Evolutionary conservation across 1,140 invertebrate species (phyloP).

Genomic region (Chironomus striatipennis): DNA sequence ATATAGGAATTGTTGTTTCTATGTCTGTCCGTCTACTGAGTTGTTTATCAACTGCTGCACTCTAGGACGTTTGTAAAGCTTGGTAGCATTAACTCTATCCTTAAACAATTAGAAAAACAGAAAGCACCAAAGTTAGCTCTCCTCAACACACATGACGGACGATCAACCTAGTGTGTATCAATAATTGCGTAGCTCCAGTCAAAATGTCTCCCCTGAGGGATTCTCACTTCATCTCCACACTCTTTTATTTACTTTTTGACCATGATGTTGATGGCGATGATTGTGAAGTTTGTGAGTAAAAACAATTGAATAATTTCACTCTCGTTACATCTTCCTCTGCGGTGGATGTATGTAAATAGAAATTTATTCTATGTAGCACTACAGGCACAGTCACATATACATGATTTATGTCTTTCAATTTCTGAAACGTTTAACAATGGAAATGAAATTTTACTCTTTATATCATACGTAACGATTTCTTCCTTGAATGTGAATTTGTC

Average conservation of each 20-base stretch:
- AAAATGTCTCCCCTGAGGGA: neutral
- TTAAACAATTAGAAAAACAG: too few species aligned
- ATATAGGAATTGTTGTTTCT: too few species aligned
- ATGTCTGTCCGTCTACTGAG: too few species aligned
- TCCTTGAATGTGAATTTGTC: neutral
- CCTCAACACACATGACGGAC: too few species aligned
- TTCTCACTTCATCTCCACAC: neutral
- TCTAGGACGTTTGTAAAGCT: too few species aligned
- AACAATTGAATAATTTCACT: conserved; percentile 14
- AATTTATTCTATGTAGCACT: neutral
- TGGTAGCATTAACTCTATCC: too few species aligned
- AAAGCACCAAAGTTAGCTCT: too few species aligned
- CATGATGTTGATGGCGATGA: neutral
- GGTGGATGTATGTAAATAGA: neutral
- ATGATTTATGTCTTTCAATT: conserved; percentile 11
- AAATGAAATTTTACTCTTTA: neutral
- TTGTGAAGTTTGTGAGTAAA: neutral
- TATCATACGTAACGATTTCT: neutral
- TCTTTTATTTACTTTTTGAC: too few species aligned
- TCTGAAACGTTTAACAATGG: neutral
- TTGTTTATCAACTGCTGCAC: too few species aligned
- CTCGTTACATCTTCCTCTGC: neutral
- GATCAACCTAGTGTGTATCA: neutral
- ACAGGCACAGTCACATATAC: neutral
- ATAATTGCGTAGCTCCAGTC: conserved; percentile 6